Evolutionary conservation across 1,140 invertebrate genomes (phyloP).

Genomic region (Drosophila oshimai): DNA sequence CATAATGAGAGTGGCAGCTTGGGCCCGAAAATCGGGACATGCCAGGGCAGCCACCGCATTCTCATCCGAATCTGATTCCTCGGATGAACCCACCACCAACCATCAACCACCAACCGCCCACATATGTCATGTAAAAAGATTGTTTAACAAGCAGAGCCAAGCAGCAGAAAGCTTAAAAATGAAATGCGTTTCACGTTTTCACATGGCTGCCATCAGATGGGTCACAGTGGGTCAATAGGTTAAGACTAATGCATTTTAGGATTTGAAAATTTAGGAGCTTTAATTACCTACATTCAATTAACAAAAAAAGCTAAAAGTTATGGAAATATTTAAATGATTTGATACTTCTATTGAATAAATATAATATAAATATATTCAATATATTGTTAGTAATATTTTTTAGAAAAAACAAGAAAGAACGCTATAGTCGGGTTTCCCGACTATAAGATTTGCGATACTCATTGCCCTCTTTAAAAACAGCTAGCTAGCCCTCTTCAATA

Average conservation of each 20-base stretch:
- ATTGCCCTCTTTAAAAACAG: too few relatives aligned
- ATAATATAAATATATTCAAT: too few relatives aligned
- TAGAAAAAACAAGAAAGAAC: too few relatives aligned
- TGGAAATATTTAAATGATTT: too few relatives aligned
- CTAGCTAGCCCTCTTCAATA: too few relatives aligned
- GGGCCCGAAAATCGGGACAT: slow-evolving; percentile 21
- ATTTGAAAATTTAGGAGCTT: neutral
- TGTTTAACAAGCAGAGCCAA: slow-evolving; percentile 58
- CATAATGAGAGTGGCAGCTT: slow-evolving; percentile 36
- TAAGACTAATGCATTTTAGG: neutral
- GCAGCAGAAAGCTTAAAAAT: slow-evolving; percentile 62
- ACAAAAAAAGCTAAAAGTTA: too few relatives aligned
- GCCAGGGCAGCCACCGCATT: slow-evolving; percentile 3
- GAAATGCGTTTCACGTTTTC: slow-evolving; percentile 70
- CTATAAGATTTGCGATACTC: too few relatives aligned
- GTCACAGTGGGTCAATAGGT: slow-evolving; percentile 12
- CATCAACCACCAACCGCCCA: slow-evolving; percentile 4
- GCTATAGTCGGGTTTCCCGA: too few relatives aligned
- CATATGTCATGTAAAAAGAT: slow-evolving; percentile 76
- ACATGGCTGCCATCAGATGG: slow-evolving; percentile 32
- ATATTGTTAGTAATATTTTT: too few relatives aligned
- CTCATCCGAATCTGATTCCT: neutral
- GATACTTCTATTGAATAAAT: too few relatives aligned
- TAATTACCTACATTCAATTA: too few relatives aligned
- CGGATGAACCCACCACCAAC: neutral